These are phyloP conservation scores for Papilio dardanus DNA, from an alignment of 1,140 invertebrate species.

Conservation along the genomic window DNA sequence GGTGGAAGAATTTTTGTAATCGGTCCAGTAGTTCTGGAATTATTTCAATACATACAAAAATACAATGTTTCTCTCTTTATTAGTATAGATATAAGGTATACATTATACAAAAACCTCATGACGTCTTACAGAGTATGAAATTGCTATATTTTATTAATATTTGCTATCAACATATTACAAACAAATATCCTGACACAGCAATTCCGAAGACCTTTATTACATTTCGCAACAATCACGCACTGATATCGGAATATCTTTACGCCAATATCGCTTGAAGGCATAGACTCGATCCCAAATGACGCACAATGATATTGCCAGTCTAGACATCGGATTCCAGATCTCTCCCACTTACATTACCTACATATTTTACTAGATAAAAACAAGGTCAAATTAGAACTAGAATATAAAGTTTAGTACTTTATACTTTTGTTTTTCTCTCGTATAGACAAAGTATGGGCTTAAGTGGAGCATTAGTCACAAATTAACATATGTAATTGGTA, in stretches of 20 bases:
- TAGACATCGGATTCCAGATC: conserved; percentile 18
- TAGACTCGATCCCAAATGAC: background rate
- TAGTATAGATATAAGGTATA: too few species aligned
- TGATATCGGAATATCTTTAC: conserved; percentile 11
- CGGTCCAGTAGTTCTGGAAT: too few species aligned
- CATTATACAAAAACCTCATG: too few species aligned
- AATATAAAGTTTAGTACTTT: background rate
- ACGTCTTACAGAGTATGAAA: background rate
- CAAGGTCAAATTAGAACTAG: background rate
- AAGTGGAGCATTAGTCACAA: background rate
- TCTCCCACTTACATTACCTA: conserved; percentile 3
- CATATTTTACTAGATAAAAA: background rate
- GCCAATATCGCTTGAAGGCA: conserved; percentile 1
- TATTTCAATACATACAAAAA: too few species aligned
- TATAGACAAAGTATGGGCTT: background rate
- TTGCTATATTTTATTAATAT: background rate
- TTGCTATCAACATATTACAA: background rate
- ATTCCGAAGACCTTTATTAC: conserved; percentile 3
- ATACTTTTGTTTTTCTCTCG: background rate
- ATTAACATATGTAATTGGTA: background rate
- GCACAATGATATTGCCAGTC: background rate
- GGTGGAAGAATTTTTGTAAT: too few species aligned
- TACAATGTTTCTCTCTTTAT: too few species aligned
- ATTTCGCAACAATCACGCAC: conserved; percentile 5
- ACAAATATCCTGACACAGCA: background rate